Evolutionary conservation across 2,888 invertebrate genomes (phyloP).

Genomic region (Boloria selene): DNA sequence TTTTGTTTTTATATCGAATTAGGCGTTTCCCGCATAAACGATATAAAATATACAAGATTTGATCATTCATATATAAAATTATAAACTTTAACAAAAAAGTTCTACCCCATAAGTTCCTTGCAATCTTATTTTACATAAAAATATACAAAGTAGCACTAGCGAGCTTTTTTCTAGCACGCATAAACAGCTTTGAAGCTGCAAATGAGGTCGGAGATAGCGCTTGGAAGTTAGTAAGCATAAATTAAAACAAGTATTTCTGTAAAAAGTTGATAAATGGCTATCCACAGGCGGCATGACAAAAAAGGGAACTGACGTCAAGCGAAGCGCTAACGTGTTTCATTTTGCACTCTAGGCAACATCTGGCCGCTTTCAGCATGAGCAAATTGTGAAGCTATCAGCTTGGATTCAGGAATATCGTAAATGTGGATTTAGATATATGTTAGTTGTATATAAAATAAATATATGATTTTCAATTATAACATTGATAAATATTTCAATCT

Average conservation of each 20-base stretch:
- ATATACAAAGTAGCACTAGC: background rate
- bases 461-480: too few species aligned
- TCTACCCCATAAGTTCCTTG: background rate
- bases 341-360: conserved; percentile 74
- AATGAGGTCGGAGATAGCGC: conserved; percentile 76
- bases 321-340: conserved; percentile 78
- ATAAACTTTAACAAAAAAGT: background rate
- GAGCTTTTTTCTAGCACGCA: conserved; percentile 23
- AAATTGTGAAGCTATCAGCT: conserved; percentile 42
- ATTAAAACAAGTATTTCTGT: conserved; percentile 79
- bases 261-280: conserved; percentile 81
- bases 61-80: too few species aligned
- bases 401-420: conserved; percentile 32
- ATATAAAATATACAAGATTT: too few species aligned
- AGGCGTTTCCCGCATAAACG: too few species aligned
- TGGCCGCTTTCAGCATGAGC: conserved; percentile 64
- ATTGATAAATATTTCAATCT: too few species aligned
- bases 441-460: background rate
- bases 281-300: conserved; percentile 74
- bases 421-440: conserved; percentile 17
- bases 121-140: background rate
- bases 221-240: conserved; percentile 77
- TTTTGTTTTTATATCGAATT: too few species aligned
- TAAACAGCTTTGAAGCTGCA: conserved; percentile 48
- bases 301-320: conserved; percentile 72